Evolutionary conservation across 2,888 invertebrate species (phyloP), one percentile per base, ranked within the genome.

Genomic region (Ophioninae sp.): DNA sequence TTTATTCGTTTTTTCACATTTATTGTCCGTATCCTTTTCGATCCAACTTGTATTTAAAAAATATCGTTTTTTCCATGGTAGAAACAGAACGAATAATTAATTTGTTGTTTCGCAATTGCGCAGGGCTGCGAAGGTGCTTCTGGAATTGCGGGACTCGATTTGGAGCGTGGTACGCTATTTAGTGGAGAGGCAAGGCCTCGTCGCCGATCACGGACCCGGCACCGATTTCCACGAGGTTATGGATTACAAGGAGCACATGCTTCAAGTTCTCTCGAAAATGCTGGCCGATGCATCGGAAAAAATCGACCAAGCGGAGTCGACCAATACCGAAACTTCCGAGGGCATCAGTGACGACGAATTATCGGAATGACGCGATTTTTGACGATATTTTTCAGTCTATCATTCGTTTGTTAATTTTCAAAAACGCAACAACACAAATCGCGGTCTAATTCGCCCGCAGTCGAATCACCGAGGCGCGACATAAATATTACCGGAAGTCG

Each of bases 71-170:
- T 50, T 64, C 10, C 1, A 50, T 50, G 50, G 17, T 17, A 21
- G 59, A 21, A 7, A 59, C 2, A 2, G 8, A 59, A 17, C 2
- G 20, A 20, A 20, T 21, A 5, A 7, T 21, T 10, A 1, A 59
- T 21, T 21, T 59, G 0, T 59, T 17, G 20, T 21, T 59, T 56
- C 81, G 73, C 7, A 21, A 50, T 30, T 72, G 72, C 17, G 67
- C 93, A 96, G 96, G 50, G 93, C 94, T 91, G 94, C 94, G 0
- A 89, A 93, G 3, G 61, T 87, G 6, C 88, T 95, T 6, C 75
- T 94, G 0, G 90, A 93, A 85, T 91, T 94, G 0, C 92, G 94
- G 21, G 93, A 94, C 85, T 93, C 94, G 90, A 88, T 95, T 2
- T 94, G 94, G 94, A 90, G 88, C 6, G 91, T 94, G 0, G 91